A percentile compares a stretch with the other conserved stretches of the same genome.
Evolutionary conservation across 2,113 vertebrate species (phyloP).

Genomic region (Cavia porcellus): DNA sequence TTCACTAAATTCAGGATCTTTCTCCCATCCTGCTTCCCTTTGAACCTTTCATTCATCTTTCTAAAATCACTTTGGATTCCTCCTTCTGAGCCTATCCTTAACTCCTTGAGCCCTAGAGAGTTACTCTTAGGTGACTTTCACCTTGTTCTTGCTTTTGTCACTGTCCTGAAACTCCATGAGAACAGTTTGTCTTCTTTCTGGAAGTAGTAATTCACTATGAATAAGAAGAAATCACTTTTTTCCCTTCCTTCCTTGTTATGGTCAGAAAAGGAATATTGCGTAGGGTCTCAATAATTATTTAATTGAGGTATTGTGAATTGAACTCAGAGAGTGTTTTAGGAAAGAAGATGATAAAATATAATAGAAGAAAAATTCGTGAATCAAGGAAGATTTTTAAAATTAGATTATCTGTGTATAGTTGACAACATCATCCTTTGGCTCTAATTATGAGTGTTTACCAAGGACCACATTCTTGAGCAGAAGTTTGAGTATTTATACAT

Average conservation of each 20-base stretch:
- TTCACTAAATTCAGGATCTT: not conserved
- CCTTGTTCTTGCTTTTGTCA: not conserved
- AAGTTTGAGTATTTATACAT: constrained; percentile 4
- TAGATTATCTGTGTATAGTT: not conserved
- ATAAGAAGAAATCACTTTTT: not conserved
- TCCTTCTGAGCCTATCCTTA: not conserved
- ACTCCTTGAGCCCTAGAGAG: not conserved
- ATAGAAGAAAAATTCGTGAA: not conserved
- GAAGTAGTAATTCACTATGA: not conserved
- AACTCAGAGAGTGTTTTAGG: not conserved
- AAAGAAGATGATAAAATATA: not conserved
- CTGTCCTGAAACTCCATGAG: not conserved
- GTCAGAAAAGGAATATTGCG: not conserved
- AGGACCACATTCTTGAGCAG: not conserved
- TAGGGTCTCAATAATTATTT: not conserved
- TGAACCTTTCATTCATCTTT: not conserved
- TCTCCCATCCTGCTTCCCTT: not conserved
- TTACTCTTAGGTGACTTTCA: not conserved
- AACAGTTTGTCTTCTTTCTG: not conserved
- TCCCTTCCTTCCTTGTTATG: not conserved
- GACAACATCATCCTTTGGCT: not conserved
- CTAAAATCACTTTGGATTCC: not conserved
- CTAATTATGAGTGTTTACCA: not conserved
- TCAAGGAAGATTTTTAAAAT: not conserved
- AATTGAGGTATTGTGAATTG: not conserved